Conservation (phyloP, 2,113 vertebrate species). For the Stomatorhinus ivindoensis region DNA sequence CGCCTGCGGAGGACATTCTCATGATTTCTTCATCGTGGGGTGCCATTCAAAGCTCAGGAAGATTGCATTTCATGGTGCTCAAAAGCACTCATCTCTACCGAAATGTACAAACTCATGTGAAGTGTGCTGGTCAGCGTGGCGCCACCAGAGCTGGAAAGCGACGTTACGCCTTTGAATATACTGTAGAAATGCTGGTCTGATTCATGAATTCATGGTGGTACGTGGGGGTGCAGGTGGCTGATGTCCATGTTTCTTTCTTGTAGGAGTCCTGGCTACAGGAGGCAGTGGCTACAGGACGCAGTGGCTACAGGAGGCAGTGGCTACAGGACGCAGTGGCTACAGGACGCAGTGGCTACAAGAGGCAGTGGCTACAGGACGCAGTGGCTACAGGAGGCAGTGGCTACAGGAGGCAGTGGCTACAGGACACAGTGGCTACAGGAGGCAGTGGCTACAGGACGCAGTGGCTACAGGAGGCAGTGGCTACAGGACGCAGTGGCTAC, state of each 20-base stretch:
- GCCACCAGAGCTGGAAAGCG: background rate
- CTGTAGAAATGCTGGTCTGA: background rate
- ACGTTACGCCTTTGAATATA: background rate
- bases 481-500: no score
- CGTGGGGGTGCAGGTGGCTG: background rate
- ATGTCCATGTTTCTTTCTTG: background rate
- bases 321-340: no score
- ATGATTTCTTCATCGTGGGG: background rate
- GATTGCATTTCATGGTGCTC: background rate
- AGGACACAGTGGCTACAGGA: no score
- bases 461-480: no score
- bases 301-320: no score
- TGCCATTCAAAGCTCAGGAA: background rate
- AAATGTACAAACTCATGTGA: background rate
- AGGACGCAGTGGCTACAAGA: no score
- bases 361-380: no score
- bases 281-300: no score
- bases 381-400: no score
- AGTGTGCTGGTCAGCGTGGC: background rate
- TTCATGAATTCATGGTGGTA: background rate
- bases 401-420: no score
- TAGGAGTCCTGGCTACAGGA: background rate
- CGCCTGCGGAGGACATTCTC: background rate
- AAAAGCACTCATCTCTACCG: background rate
- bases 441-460: no score